These are phyloP conservation scores for Embiotoca jacksoni DNA, from an alignment of 2,113 vertebrate genomes.

Conservation along the genomic window DNA sequence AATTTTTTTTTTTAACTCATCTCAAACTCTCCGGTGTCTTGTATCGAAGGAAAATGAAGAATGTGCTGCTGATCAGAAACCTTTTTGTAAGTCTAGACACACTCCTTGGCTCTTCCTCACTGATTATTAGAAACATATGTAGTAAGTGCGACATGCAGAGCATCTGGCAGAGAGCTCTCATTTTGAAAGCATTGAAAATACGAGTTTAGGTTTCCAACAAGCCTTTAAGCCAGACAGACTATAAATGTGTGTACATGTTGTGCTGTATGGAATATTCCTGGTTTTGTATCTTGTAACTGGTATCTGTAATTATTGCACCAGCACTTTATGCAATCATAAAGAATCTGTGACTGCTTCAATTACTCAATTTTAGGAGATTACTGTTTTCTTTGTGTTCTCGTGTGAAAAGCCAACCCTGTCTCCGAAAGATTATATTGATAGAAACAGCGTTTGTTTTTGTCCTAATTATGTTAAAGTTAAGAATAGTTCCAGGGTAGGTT, in stretches of 20 bases:
- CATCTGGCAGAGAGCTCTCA: slow-evolving; percentile 36
- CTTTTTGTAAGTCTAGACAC: slow-evolving; percentile 40
- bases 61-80: slow-evolving; percentile 38
- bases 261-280: not conserved
- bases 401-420: no score
- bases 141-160: slow-evolving; percentile 16
- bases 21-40: slow-evolving; percentile 7
- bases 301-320: not conserved
- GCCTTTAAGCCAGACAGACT: not conserved
- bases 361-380: no score
- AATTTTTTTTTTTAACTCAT: slow-evolving; percentile 17
- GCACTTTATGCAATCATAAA: not conserved
- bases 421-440: no score
- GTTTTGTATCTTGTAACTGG: not conserved
- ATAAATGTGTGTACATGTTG: not conserved
- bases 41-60: slow-evolving; percentile 35
- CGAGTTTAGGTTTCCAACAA: slow-evolving; percentile 8
- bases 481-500: no score
- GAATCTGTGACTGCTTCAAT: no score
- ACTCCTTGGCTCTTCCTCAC: slow-evolving; percentile 34
- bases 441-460: no score
- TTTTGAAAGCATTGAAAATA: slow-evolving; percentile 30
- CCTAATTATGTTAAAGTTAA: no score
- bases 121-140: slow-evolving; percentile 53
- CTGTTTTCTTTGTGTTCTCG: no score